Percentiles rank a stretch among this genome's conserved stretches.
Evolutionary conservation across 37 sponge, comb jelly and placozoan genomes (phyloP).

Genomic region (Dysidea cf. avara): DNA sequence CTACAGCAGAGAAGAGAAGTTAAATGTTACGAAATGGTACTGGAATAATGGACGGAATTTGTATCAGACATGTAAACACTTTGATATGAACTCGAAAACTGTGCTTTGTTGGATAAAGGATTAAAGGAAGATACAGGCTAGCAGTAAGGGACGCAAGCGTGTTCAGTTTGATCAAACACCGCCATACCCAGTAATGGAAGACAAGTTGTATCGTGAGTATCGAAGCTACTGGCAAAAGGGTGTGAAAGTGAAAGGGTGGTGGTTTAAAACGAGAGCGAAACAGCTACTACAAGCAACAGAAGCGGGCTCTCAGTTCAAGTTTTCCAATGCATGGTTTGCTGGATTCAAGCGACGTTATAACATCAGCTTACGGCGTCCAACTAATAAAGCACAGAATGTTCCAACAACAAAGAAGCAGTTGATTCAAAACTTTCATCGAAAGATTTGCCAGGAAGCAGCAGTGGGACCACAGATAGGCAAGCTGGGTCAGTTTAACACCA

Average conservation of each 20-base stretch:
- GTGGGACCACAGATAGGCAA: not conserved
- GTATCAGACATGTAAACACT: conserved; percentile 28
- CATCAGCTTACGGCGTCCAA: conserved; percentile 18
- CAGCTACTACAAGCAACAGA: conserved; percentile 17
- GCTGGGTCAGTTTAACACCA: conserved; percentile 7
- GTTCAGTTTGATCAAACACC: conserved; percentile 19
- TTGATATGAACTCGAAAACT: conserved; percentile 17
- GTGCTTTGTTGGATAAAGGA: conserved; percentile 21
- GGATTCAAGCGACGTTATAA: conserved; percentile 10
- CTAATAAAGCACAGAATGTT: conserved; percentile 21
- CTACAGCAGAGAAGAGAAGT: conserved; percentile 8
- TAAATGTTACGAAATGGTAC: conserved; percentile 15
- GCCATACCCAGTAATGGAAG: conserved; percentile 30
- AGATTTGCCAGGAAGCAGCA: conserved; percentile 19
- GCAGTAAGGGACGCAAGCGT: conserved; percentile 23
- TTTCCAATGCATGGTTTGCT: conserved; percentile 17
- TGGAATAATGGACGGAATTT: conserved; percentile 14
- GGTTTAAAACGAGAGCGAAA: conserved; percentile 22
- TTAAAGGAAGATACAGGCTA: conserved; percentile 1
- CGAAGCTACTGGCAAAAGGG: not conserved
- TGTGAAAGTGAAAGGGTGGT: conserved; percentile 43
- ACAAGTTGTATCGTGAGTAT: conserved; percentile 26
- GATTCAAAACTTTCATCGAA: conserved; percentile 42
- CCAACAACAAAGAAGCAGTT: conserved; percentile 15
- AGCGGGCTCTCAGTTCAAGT: not conserved